These are phyloP conservation scores for Allacma fusca DNA, from an alignment of 2,888 invertebrate genomes.

Conservation along the genomic window DNA sequence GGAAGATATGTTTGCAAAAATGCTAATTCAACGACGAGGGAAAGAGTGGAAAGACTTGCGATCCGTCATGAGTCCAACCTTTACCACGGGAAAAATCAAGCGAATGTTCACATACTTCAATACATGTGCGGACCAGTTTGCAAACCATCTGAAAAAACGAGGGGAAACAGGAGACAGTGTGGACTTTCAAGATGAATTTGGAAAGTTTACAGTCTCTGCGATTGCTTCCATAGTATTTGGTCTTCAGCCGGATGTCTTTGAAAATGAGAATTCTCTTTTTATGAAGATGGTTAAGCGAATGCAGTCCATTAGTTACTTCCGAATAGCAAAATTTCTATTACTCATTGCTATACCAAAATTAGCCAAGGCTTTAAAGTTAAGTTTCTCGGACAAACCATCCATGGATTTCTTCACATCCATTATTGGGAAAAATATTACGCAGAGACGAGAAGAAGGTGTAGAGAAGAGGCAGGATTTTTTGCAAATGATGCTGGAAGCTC, in stretches of 20 bases:
- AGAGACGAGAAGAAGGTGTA: background rate
- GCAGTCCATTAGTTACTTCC: background rate
- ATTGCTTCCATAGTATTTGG: slow-evolving; percentile 65
- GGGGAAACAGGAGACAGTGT: background rate
- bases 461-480: slow-evolving; percentile 60
- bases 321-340: background rate
- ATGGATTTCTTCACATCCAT: slow-evolving; percentile 18
- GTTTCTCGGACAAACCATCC: background rate
- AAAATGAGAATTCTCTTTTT: slow-evolving; percentile 64
- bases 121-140: slow-evolving; percentile 16
- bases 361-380: background rate
- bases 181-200: slow-evolving; percentile 31
- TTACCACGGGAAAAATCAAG: slow-evolving; percentile 33
- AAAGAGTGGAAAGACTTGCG: slow-evolving; percentile 43
- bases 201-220: slow-evolving; percentile 52
- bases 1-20: slow-evolving; percentile 1
- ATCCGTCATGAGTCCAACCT: slow-evolving; percentile 34
- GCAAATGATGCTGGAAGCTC: slow-evolving; percentile 56
- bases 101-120: slow-evolving; percentile 38
- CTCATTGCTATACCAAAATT: background rate
- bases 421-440: slow-evolving; percentile 16
- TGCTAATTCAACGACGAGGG: slow-evolving; percentile 19
- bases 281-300: slow-evolving; percentile 58
- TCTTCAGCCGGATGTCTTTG: slow-evolving; percentile 63
- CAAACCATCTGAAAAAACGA: background rate